Evolutionary conservation across 92 coral and sea anemone genomes (phyloP), one percentile per base, ranked within the genome.

Genomic region (Epizoanthus stellaris): DNA sequence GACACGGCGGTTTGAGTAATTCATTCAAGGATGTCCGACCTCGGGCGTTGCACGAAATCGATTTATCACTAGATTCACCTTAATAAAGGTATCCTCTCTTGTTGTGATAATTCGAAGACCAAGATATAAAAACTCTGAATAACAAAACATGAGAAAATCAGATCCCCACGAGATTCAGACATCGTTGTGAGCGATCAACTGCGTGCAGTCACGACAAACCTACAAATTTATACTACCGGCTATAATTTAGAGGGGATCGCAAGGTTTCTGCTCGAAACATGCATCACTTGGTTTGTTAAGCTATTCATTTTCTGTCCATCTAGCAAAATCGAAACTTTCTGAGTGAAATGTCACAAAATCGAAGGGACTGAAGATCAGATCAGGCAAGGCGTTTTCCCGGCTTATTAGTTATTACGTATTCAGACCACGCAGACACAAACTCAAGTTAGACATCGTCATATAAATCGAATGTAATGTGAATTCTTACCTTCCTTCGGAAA

Each of bases 401-500:
- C 80, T 13, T 15, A 43, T 42, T n/a, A n/a, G n/a, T n/a, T n/a
- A n/a, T 23, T 47, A 47, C 56, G 40, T 25, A 58, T 69, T 54
- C 49, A 39, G 39, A 45, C 0, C 67, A 64, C 77, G 57, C 81
- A 57, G 19, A 52, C 16, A 15, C 25, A 58, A 21, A 57, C 19
- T 53, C 10, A 13, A 57, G 40, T 40, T 16, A 19, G 73, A 4
- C 14, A 13, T 30, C 21, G 36, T 5, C 30, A 76, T 34, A 52
- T 38, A 21, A 80, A 65, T 19, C 45, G 53, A 42, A 62, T 8
- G 10, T n/a, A 21, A 54, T 65, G 14, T 15, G 5, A 19, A 23
- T 54, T 25, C 92, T 80, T 85, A 97, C 99, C 99, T 89, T 97
- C 66, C 93, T 84, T 23, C 98, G 93, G 81, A 97, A 95, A 25